Percentiles rank a stretch among this genome's conserved stretches.
These are phyloP conservation scores for Dendronephthya gigantea DNA, from an alignment of 64 coral and sea anemone genomes.

Conservation along the genomic window DNA sequence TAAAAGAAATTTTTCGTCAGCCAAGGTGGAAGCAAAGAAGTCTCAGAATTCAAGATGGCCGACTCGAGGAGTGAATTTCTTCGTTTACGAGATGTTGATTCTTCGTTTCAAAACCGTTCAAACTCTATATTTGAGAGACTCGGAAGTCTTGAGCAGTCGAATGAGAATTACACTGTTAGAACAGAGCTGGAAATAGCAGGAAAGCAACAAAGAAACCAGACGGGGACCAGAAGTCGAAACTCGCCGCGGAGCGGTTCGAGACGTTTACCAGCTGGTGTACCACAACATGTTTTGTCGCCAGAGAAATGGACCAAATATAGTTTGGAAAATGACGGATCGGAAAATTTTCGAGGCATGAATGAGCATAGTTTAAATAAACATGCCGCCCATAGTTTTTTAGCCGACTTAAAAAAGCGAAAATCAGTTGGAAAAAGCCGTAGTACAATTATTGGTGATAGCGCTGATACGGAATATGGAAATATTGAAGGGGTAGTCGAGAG, in stretches of 20 bases:
- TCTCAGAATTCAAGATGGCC: slow-evolving; percentile 28
- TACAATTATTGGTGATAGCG: too few species aligned
- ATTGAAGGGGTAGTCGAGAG: too few species aligned
- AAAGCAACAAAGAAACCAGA: background rate
- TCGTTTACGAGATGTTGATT: slow-evolving; percentile 50
- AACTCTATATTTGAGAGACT: slow-evolving; percentile 59
- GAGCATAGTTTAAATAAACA: slow-evolving; percentile 60
- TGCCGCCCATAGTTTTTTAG: slow-evolving; percentile 59
- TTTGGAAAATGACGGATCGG: slow-evolving; percentile 59
- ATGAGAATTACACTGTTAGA: background rate
- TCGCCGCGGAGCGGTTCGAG: too few species aligned
- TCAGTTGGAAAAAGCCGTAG: background rate
- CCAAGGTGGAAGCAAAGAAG: background rate
- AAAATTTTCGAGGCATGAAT: slow-evolving; percentile 31
- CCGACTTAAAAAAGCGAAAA: slow-evolving; percentile 64
- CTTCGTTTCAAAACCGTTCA: slow-evolving; percentile 57
- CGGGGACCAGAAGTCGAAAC: background rate
- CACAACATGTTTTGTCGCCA: slow-evolving; percentile 75
- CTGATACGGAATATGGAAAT: too few species aligned
- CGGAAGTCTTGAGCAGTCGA: slow-evolving; percentile 58
- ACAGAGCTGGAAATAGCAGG: background rate
- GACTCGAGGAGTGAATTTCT: slow-evolving; percentile 46
- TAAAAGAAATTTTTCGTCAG: background rate
- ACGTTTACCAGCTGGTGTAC: slow-evolving; percentile 37
- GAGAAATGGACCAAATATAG: slow-evolving; percentile 87